Evolutionary conservation across 2,113 vertebrate species (phyloP).

Genomic region (Mesembrinibis cayennensis): DNA sequence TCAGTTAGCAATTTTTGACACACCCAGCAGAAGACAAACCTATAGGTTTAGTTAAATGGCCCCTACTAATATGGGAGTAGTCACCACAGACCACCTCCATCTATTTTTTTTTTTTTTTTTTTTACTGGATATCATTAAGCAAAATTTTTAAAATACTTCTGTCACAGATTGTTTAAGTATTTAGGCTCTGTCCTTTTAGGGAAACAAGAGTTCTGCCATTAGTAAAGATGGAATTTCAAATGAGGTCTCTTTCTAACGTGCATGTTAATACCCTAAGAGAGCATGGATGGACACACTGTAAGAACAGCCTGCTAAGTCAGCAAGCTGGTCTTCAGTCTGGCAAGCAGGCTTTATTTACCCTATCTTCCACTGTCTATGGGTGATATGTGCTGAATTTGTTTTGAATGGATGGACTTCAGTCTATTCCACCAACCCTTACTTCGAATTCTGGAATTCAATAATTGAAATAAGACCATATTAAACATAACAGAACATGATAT

Average conservation of each 20-base stretch:
- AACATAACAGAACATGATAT: not conserved
- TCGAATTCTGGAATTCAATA: not conserved
- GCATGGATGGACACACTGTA: not conserved
- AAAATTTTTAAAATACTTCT: not conserved
- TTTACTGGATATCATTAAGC: not conserved
- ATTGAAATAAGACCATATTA: not conserved
- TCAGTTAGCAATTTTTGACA: not conserved
- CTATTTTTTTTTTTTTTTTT: not conserved
- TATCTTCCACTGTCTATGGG: not conserved
- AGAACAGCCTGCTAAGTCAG: not conserved
- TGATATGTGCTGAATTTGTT: not conserved
- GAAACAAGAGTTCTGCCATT: not conserved
- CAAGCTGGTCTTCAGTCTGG: not conserved
- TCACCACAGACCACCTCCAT: not conserved
- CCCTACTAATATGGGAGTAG: not conserved
- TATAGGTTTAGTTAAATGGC: not conserved
- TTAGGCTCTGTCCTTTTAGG: not conserved
- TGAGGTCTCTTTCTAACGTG: not conserved
- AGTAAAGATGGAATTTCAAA: not conserved
- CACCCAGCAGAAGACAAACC: not conserved
- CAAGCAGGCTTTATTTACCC: not conserved
- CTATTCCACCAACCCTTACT: not conserved
- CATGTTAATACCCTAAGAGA: not conserved
- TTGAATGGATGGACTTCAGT: not conserved
- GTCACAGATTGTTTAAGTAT: not conserved